Evolutionary conservation across 2,113 vertebrate species (phyloP), one percentile per base, ranked within the genome.

Genomic region (Aspidoscelis tigris): DNA sequence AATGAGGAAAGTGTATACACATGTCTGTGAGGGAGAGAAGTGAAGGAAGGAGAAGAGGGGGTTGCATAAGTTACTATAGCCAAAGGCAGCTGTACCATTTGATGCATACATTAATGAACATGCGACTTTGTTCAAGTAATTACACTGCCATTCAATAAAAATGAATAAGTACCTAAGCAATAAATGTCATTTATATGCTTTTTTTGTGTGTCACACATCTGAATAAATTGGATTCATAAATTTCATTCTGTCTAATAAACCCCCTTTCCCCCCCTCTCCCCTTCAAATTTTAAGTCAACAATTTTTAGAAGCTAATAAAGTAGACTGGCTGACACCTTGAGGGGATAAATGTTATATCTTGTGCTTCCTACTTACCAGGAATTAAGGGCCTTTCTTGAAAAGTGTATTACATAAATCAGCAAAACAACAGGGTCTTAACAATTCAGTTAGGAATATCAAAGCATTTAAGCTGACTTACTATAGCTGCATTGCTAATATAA

Each of bases 61-160:
- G 44, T 53, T 83, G 47, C 61, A 50, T n/a, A 79, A 81, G 9
- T 53, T 70, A 64, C 18, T 2, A 7, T 0, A 82, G 65, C 73
- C 74, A 79, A 88, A 9, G 39, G 41, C 77, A 84, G 70, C 65
- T 78, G 3, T 41, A 80, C 64, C 12, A 11, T 84, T 86, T 82
- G 33, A 9, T 39, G 47, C 61, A 58, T 81, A 11, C 12, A 41
- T 73, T 80, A 33, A 10, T 20, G 18, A 55, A 53, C 9, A 5
- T 9, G 70, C 0, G 18, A 83, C 61, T 84, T 85, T 0, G 16
- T 50, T 81, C 77, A n/a, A 87, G 74, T 80, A 85, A 86, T 78
- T 82, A 70, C 8, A 5, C n/a, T 88, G 66, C 41, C 58, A 70
- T 86, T 87, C 41, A 84, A 83, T 85, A 66, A 65, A 89, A 89